Evolutionary conservation across 2,888 invertebrate species (phyloP).

Genomic region (Troides oblongomaculatus): DNA sequence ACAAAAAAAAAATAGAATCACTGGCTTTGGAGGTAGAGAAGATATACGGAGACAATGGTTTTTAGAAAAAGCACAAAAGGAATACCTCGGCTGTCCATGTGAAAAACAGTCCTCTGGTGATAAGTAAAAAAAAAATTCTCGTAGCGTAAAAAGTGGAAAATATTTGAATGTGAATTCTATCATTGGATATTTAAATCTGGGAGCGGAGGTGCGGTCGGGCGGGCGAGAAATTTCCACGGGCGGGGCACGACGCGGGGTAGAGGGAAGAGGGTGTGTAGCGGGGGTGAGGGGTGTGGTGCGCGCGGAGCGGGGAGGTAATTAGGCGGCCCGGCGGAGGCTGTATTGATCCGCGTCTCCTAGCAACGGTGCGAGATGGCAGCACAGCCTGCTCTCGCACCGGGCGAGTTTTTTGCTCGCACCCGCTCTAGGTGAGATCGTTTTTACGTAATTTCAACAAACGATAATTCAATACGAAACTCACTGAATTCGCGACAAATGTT

Average conservation of each 20-base stretch:
- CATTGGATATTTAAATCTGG: slow-evolving; percentile 78
- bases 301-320: slow-evolving; percentile 58
- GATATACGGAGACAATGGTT: slow-evolving; percentile 33
- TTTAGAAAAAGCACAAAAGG: slow-evolving; percentile 25
- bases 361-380: slow-evolving; percentile 74
- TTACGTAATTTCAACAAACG: slow-evolving; percentile 66
- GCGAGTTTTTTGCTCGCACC: slow-evolving; percentile 70
- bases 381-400: slow-evolving; percentile 63
- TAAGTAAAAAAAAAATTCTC: slow-evolving; percentile 57
- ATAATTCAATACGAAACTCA: slow-evolving; percentile 68
- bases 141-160: slow-evolving; percentile 52
- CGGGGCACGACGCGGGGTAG: slow-evolving; percentile 36
- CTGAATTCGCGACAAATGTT: slow-evolving; percentile 39
- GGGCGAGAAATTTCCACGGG: slow-evolving; percentile 58
- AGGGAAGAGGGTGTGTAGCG: no score
- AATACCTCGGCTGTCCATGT: slow-evolving; percentile 21
- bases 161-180: slow-evolving; percentile 77
- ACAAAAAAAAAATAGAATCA: slow-evolving; percentile 23
- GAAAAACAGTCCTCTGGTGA: slow-evolving; percentile 19
- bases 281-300: slow-evolving; percentile 36
- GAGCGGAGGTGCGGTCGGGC: slow-evolving; percentile 57
- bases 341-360: slow-evolving; percentile 78
- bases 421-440: slow-evolving; percentile 72
- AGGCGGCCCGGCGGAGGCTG: slow-evolving; percentile 80
- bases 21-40: slow-evolving; percentile 32